A percentile compares a stretch with the other conserved stretches of the same genome.
phyloP scores from a whole-genome alignment of 1,140 invertebrate species.

The Heliothis virescens region DNA sequence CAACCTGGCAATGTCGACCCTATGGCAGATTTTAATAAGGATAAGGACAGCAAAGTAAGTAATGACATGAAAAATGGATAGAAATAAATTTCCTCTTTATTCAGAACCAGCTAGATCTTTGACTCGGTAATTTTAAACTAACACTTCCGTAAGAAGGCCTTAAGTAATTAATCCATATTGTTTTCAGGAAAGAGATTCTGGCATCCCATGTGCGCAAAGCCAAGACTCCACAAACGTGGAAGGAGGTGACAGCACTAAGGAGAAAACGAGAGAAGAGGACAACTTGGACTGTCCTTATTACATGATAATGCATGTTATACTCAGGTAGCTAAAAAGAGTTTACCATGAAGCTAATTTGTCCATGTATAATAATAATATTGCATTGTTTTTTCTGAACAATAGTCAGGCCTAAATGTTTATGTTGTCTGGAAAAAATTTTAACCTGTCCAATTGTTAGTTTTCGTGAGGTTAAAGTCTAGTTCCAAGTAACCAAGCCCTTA shows the following conservation, averaged over 20 bases:
- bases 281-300: slow-evolving; percentile 81
- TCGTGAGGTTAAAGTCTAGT: no score
- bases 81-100: no score
- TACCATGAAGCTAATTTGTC: neutral
- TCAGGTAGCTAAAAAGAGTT: slow-evolving; percentile 65
- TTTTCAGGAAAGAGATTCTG: slow-evolving; percentile 77
- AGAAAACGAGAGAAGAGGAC: slow-evolving; percentile 72
- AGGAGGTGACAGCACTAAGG: slow-evolving; percentile 79
- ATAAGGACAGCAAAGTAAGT: slow-evolving; percentile 77
- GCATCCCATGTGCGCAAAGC: slow-evolving; percentile 79
- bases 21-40: slow-evolving; percentile 70
- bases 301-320: slow-evolving; percentile 83
- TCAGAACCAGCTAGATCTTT: no score
- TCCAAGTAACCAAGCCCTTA: no score
- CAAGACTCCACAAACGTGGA: slow-evolving; percentile 86
- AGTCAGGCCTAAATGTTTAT: neutral
- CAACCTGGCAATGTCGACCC: slow-evolving; percentile 69
- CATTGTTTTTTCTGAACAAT: slow-evolving; percentile 1
- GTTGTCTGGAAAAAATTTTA: no score
- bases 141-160: no score
- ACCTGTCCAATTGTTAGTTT: no score
- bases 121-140: no score
- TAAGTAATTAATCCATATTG: no score
- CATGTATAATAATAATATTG: neutral
- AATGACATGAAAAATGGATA: no score